Conservation (phyloP, 2,797 vertebrate genomes). For the Lacerta agilis region DNA sequence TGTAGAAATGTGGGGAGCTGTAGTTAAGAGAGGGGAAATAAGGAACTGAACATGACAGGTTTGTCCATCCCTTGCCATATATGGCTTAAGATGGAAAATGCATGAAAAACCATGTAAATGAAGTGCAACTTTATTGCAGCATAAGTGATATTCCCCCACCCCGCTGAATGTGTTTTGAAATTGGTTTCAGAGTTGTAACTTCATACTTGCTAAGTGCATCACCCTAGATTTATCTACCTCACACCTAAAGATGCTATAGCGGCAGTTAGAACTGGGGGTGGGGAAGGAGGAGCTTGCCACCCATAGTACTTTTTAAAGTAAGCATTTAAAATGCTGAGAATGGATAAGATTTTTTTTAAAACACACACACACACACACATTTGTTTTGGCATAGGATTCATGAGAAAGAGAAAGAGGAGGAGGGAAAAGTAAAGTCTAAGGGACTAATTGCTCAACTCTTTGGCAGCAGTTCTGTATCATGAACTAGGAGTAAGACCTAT, state of each 20-base stretch:
- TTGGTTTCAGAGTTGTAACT: constrained; percentile 72
- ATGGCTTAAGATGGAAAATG: constrained; percentile 24
- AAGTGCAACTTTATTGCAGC: constrained; percentile 66
- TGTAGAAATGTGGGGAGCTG: too few species aligned
- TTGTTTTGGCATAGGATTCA: constrained; percentile 61
- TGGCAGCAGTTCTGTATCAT: background rate
- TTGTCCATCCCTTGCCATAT: too few species aligned
- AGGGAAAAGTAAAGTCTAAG: background rate
- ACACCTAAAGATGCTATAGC: constrained; percentile 74
- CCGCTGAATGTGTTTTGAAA: constrained; percentile 68
- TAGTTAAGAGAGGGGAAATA: too few species aligned
- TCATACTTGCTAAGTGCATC: constrained; percentile 72
- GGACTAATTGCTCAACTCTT: constrained; percentile 9
- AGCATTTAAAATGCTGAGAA: constrained; percentile 57
- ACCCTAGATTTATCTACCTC: constrained; percentile 69
- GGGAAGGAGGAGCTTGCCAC: constrained; percentile 1
- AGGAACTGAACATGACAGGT: too few species aligned
- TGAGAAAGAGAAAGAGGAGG: background rate
- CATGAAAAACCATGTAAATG: constrained; percentile 65
- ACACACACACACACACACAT: constrained; percentile 1
- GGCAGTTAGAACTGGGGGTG: constrained; percentile 69
- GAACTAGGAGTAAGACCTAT: background rate
- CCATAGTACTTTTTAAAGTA: constrained; percentile 56
- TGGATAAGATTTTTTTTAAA: constrained; percentile 42
- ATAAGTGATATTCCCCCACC: constrained; percentile 45